Evolutionary conservation across 2,797 vertebrate genomes (phyloP), one percentile per base, ranked within the genome.

Genomic region (Pangasius sanitwongsei): DNA sequence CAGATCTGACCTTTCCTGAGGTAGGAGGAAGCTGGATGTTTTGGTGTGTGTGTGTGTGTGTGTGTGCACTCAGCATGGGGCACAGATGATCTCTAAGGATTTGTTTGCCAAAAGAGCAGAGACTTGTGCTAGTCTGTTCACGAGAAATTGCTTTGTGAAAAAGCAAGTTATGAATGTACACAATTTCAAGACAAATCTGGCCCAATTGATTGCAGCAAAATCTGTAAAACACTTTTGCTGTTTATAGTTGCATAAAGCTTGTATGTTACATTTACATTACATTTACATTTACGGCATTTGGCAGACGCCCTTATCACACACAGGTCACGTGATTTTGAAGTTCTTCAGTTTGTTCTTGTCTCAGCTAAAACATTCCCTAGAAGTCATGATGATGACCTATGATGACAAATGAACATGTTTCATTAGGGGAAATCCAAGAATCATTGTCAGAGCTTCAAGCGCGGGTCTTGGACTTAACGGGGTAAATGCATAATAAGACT

Each of bases 21-120:
- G n/a, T 75, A 59, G 44, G 48, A 25, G 41, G 78, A 44, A 53
- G 28, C 59, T 74, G 80, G 72, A 83, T 89, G 48, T 84, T 69
- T 75, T 67, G 48, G 59, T 86, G 53, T 78, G 34, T 78, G 83
- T 85, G 59, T 86, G 53, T 78, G 34, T 78, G 83, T 85, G 34
- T 78, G 74, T 85, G 59, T 69, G n/a, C n/a, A 50, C 37, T 61
- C 53, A 78, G 44, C 25, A 37, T 81, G 63, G 37, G 44, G n/a
- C 65, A 37, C 86, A 63, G 82, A 81, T 85, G 74, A 70, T 65
- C 70, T 89, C 72, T 74, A 61, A 72, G 70, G 48, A 84, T 53
- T 85, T 86, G 85, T 83, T 83, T 65, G 65, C 67, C 31, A 53
- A 88, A 82, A 61, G 57, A 74, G 25, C 85, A 50, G 53, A 25